Conservation (phyloP, 1,140 invertebrate species). For the Drosophila saltans region DNA sequence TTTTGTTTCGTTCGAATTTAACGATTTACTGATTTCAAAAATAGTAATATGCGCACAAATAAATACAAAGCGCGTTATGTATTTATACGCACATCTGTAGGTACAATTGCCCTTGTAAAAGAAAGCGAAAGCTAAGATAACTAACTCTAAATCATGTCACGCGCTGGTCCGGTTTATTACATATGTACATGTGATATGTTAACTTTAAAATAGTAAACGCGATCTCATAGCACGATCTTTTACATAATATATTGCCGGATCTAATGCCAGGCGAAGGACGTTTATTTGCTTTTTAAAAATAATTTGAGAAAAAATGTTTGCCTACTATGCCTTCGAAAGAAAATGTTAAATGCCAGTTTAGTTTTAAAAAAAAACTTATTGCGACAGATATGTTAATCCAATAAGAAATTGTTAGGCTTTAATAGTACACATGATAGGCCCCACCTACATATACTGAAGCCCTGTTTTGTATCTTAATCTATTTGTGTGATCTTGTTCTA, state of each 20-base stretch:
- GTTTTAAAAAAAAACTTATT: too few relatives aligned
- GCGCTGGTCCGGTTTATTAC: constrained; percentile 14
- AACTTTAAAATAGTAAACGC: constrained; percentile 31
- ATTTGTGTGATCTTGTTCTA: too few relatives aligned
- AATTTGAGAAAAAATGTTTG: too few relatives aligned
- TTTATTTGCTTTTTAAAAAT: too few relatives aligned
- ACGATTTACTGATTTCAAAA: constrained; percentile 37
- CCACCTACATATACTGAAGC: too few relatives aligned
- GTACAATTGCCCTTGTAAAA: constrained; percentile 12
- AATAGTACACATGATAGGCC: too few relatives aligned
- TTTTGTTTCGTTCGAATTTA: too few relatives aligned
- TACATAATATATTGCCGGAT: constrained; percentile 10
- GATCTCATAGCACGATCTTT: constrained; percentile 5
- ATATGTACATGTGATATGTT: neutral
- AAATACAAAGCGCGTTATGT: neutral
- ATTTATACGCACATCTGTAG: neutral
- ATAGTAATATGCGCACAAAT: neutral
- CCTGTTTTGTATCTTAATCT: too few relatives aligned
- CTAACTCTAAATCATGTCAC: constrained; percentile 34
- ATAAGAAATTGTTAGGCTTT: too few relatives aligned
- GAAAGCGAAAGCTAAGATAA: constrained; percentile 26
- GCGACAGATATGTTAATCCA: too few relatives aligned
- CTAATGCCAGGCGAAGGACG: neutral
- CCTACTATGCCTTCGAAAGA: too few relatives aligned
- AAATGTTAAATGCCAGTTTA: too few relatives aligned